phyloP scores from a whole-genome alignment of 1,140 invertebrate genomes.

The Copidosoma floridanum region DNA sequence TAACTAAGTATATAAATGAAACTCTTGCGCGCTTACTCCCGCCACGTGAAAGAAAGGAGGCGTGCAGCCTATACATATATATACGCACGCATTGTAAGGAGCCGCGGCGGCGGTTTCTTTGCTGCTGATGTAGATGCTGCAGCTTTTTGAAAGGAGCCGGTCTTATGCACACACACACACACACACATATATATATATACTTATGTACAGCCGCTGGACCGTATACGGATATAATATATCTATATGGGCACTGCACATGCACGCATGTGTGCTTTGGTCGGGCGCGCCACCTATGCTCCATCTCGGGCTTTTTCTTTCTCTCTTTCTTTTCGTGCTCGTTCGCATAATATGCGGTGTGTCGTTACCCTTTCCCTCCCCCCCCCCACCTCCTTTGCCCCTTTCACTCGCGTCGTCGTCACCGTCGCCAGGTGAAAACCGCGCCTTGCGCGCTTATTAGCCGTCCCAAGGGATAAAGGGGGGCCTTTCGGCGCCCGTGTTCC shows the following conservation, averaged over 20 bases:
- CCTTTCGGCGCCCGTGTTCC: not conserved
- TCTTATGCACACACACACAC: too few species aligned
- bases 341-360: not conserved
- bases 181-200: too few species aligned
- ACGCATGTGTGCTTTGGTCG: not conserved
- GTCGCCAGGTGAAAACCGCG: conserved; percentile 24
- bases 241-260: not conserved
- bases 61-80: too few species aligned
- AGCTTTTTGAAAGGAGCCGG: conserved; percentile 26
- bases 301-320: not conserved
- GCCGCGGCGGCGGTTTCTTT: not conserved
- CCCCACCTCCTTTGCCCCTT: too few species aligned
- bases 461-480: too few species aligned
- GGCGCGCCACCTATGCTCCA: not conserved
- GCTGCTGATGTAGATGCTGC: conserved; percentile 1
- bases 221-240: not conserved
- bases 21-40: not conserved
- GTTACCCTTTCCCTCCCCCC: conserved; percentile 11
- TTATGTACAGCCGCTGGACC: conserved; percentile 18
- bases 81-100: conserved; percentile 4
- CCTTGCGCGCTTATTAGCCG: conserved; percentile 14
- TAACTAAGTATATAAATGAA: too few species aligned
- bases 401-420: not conserved
- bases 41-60: not conserved
- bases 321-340: not conserved